phyloP scores from a whole-genome alignment of 2,888 invertebrate species.

The Teleiodes luculella region DNA sequence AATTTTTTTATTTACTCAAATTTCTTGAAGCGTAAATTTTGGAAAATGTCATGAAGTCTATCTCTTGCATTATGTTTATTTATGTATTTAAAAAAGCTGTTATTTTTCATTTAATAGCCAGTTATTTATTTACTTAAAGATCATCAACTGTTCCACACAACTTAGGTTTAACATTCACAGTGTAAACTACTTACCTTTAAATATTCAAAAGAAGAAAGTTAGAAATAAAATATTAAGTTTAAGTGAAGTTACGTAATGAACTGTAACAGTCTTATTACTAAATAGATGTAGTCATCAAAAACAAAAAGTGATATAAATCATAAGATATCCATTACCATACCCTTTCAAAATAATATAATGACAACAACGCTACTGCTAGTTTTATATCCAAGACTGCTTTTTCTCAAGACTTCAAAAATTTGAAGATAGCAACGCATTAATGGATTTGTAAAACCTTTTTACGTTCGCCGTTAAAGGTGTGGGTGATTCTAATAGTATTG shows the following conservation, averaged over 20 bases:
- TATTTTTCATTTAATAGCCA: too few species aligned
- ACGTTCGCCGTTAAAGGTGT: background rate
- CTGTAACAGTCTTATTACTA: slow-evolving; percentile 15
- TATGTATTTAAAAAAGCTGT: too few species aligned
- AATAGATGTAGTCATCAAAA: slow-evolving; percentile 37
- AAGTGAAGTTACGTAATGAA: slow-evolving; percentile 8
- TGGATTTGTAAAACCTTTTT: background rate
- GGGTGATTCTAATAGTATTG: slow-evolving; percentile 29
- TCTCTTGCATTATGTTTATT: too few species aligned
- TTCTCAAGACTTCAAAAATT: background rate
- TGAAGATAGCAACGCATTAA: background rate
- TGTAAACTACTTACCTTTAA: too few species aligned
- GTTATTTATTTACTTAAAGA: too few species aligned
- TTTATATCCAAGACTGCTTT: background rate
- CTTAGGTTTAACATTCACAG: too few species aligned
- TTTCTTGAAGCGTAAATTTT: too few species aligned
- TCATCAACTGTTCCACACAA: too few species aligned
- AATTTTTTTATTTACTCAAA: too few species aligned
- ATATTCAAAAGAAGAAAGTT: too few species aligned
- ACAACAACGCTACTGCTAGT: background rate
- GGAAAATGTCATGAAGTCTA: too few species aligned
- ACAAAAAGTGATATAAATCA: slow-evolving; percentile 58
- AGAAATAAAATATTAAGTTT: too few species aligned
- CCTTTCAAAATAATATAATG: background rate
- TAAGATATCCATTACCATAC: slow-evolving; percentile 27